Conservation (phyloP, 1,140 invertebrate species). For the Drusus annulatus region DNA sequence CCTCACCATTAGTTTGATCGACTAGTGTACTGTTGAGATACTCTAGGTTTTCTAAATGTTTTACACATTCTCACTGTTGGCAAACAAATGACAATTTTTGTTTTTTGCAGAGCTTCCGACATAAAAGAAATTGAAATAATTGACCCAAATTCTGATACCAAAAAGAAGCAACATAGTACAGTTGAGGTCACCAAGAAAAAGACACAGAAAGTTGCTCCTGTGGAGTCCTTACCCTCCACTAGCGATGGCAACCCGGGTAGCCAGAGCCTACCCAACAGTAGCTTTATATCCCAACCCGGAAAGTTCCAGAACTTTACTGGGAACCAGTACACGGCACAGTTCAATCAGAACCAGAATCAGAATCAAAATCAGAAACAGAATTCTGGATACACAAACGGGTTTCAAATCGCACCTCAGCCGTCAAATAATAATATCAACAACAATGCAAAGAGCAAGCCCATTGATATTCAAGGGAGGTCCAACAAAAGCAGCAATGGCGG, state of each 20-base stretch:
- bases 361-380: slow-evolving; percentile 48
- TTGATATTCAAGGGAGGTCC: slow-evolving; percentile 52
- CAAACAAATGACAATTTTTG: neutral
- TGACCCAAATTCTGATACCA: slow-evolving; percentile 59
- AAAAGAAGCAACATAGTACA: slow-evolving; percentile 66
- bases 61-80: too few relatives aligned
- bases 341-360: slow-evolving; percentile 49
- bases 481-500: slow-evolving; percentile 49
- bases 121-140: slow-evolving; percentile 69
- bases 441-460: slow-evolving; percentile 50
- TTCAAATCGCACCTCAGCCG: slow-evolving; percentile 31
- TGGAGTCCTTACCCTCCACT: slow-evolving; percentile 30
- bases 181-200: slow-evolving; percentile 67
- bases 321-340: slow-evolving; percentile 20
- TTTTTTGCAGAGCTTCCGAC: slow-evolving; percentile 65
- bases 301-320: slow-evolving; percentile 45
- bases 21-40: too few relatives aligned
- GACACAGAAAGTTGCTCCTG: slow-evolving; percentile 51
- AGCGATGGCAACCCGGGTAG: slow-evolving; percentile 35
- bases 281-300: slow-evolving; percentile 21
- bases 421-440: slow-evolving; percentile 25
- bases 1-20: too few relatives aligned
- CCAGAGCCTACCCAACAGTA: slow-evolving; percentile 44
- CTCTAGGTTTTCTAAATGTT: too few relatives aligned
- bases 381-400: slow-evolving; percentile 40